phyloP scores from a whole-genome alignment of 2,113 vertebrate species.

The Pleuronectes platessa region DNA sequence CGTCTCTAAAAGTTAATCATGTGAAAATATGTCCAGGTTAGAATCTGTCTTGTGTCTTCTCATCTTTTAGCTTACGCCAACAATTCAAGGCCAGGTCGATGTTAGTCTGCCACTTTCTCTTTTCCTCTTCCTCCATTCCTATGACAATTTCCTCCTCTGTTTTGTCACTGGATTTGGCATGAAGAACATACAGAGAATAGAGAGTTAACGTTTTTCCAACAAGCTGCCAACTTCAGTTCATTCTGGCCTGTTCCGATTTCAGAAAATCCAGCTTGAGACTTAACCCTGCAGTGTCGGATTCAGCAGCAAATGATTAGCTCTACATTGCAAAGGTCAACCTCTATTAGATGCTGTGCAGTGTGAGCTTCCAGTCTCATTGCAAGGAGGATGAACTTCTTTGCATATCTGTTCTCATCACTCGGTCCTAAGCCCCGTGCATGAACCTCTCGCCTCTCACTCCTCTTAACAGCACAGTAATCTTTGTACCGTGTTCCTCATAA shows the following conservation, averaged over 20 bases:
- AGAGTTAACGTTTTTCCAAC: no score
- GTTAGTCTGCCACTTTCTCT: no score
- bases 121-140: no score
- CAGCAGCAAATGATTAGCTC: conserved; percentile 20
- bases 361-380: conserved; percentile 28
- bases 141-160: no score
- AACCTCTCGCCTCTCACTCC: conserved; percentile 41
- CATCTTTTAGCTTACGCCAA: no score
- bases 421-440: conserved; percentile 40
- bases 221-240: no score
- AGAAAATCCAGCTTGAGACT: not conserved
- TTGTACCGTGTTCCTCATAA: conserved; percentile 38
- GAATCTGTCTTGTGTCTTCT: no score
- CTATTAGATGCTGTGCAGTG: conserved; percentile 14
- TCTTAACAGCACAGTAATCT: conserved; percentile 55
- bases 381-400: conserved; percentile 49
- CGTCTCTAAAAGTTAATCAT: no score
- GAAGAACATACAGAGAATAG: no score
- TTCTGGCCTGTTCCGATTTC: not conserved
- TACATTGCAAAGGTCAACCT: conserved; percentile 27
- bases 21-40: no score
- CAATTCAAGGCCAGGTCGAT: no score
- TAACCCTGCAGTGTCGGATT: not conserved
- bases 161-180: no score
- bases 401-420: conserved; percentile 55